Evolutionary conservation across 2,888 invertebrate genomes (phyloP).

Genomic region (Caradrina kadenii): DNA sequence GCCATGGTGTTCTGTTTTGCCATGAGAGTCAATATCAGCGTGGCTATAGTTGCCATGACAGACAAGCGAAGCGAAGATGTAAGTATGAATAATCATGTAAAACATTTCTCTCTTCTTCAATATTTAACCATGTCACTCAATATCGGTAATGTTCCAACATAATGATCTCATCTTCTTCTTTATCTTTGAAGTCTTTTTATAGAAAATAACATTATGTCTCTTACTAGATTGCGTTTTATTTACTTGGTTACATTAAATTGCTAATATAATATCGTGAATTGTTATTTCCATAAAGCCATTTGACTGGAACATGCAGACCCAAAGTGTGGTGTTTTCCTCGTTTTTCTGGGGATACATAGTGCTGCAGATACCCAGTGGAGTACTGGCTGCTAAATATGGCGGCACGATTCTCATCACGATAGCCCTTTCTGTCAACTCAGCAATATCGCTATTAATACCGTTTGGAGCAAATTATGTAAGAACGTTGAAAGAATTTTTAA

Average conservation of each 20-base stretch:
- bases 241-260: neutral
- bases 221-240: neutral
- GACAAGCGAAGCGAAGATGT: slow-evolving; percentile 89
- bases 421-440: slow-evolving; percentile 60
- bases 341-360: slow-evolving; percentile 91
- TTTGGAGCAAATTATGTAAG: slow-evolving; percentile 36
- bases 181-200: neutral
- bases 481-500: no score
- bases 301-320: slow-evolving; percentile 86
- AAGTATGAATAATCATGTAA: slow-evolving; percentile 24
- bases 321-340: slow-evolving; percentile 83
- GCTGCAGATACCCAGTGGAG: slow-evolving; percentile 92
- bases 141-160: no score
- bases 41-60: slow-evolving; percentile 88
- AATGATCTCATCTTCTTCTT: no score
- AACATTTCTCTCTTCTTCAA: neutral
- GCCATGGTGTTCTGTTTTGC: slow-evolving; percentile 90
- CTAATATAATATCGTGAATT: neutral
- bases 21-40: slow-evolving; percentile 91
- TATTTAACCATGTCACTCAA: no score
- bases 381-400: slow-evolving; percentile 92
- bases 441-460: slow-evolving; percentile 23
- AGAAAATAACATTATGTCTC: neutral
- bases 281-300: slow-evolving; percentile 65
- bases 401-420: slow-evolving; percentile 90